Percentiles rank a stretch among this genome's conserved stretches.
Conservation (phyloP, 2,797 vertebrate species). For the Aldrovandia affinis region DNA sequence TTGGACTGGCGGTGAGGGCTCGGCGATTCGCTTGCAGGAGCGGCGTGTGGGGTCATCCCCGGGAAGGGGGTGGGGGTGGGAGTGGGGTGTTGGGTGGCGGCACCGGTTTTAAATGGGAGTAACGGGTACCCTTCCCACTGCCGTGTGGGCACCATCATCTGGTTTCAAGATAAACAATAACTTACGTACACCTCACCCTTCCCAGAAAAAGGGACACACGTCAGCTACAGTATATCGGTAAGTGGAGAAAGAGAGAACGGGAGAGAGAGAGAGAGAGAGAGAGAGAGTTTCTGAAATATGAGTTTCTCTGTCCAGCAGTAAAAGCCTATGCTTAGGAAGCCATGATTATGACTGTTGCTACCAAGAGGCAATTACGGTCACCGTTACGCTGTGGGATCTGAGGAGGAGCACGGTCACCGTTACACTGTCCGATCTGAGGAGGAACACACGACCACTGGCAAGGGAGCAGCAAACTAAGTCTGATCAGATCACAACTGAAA, state of each 20-base stretch:
- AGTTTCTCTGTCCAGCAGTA: constrained; percentile 4
- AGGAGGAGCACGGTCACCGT: neutral
- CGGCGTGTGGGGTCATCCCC: neutral
- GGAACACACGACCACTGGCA: neutral
- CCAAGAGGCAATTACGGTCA: constrained; percentile 24
- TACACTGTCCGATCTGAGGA: neutral
- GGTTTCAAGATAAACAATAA: constrained; percentile 8
- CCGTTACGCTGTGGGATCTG: neutral
- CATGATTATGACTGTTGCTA: constrained; percentile 5
- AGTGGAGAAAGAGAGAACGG: neutral
- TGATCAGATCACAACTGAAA: neutral
- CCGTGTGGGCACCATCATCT: neutral
- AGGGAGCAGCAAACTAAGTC: neutral
- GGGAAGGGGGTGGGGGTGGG: no score
- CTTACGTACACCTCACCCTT: neutral
- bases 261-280: neutral
- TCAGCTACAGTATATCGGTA: neutral
- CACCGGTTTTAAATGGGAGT: neutral
- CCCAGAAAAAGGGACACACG: neutral
- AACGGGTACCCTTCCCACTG: neutral
- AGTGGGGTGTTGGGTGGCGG: neutral
- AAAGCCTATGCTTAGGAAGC: constrained; percentile 12
- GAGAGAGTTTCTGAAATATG: neutral
- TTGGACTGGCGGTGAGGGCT: neutral
- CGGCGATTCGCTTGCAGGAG: no score